These are phyloP conservation scores for Gymnothorax reevesii DNA, from an alignment of 2,797 vertebrate genomes.

Conservation along the genomic window DNA sequence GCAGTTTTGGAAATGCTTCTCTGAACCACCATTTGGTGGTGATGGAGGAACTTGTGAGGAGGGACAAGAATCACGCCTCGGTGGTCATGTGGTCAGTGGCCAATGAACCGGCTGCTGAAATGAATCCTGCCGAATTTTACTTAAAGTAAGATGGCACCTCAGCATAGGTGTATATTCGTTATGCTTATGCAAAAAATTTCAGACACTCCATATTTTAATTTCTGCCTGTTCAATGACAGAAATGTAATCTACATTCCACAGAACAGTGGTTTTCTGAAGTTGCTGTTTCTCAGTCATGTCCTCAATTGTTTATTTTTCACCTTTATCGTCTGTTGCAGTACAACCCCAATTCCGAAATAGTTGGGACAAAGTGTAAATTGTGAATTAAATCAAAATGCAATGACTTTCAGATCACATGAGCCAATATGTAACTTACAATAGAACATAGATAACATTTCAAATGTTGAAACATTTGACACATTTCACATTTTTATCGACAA, in stretches of 20 bases:
- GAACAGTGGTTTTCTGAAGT: neutral
- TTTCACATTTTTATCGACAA: too few species aligned
- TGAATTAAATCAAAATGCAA: too few species aligned
- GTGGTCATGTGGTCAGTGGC: constrained; percentile 98
- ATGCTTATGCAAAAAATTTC: neutral
- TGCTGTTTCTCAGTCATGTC: neutral
- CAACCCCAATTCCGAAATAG: too few species aligned
- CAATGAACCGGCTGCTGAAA: constrained; percentile 85
- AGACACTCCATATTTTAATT: neutral
- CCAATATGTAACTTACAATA: too few species aligned
- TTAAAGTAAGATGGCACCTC: constrained; percentile 82
- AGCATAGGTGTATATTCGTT: too few species aligned
- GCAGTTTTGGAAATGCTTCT: constrained; percentile 83
- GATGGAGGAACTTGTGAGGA: constrained; percentile 90
- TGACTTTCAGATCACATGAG: too few species aligned
- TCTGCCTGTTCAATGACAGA: neutral
- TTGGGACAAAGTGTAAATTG: too few species aligned
- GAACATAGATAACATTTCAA: too few species aligned
- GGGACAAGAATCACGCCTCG: constrained; percentile 92
- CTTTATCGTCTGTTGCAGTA: neutral
- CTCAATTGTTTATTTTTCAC: neutral
- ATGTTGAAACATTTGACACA: too few species aligned
- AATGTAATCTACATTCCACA: neutral
- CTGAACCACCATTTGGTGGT: constrained; percentile 86
- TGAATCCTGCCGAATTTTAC: constrained; percentile 80